Base-by-base conservation (phyloP, 1,140 invertebrate genomes). In the Adoxophyes honmai region DNA sequence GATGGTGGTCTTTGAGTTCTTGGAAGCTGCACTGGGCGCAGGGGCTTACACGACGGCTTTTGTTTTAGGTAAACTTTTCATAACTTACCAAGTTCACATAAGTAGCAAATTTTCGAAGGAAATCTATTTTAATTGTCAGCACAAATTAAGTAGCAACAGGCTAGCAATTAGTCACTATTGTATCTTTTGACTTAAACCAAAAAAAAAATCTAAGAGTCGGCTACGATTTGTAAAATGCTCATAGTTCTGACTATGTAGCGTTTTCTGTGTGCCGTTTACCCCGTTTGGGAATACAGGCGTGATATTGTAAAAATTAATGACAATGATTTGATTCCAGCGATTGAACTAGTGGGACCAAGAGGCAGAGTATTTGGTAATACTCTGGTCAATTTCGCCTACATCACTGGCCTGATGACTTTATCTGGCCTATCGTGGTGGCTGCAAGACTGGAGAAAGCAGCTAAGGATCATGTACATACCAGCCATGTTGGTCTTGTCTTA, bases 261-360 rank as follows among this genome's bases (percentile, higher is more conserved):
- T n/a, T n/a, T n/a, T n/a, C n/a, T n/a, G n/a, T n/a, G n/a, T n/a
- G n/a, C n/a, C n/a, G n/a, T n/a, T n/a, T n/a, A n/a, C n/a, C n/a
- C n/a, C n/a, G n/a, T n/a, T n/a, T n/a, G n/a, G n/a, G n/a, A n/a
- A n/a, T n/a, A n/a, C n/a, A n/a, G n/a, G n/a, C n/a, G n/a, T n/a
- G n/a, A n/a, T n/a, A n/a, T n/a, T n/a, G n/a, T n/a, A n/a, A n/a
- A n/a, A n/a, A n/a, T n/a, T n/a, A n/a, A n/a, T n/a, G n/a, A n/a
- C n/a, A n/a, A n/a, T n/a, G n/a, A n/a, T 33, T 33, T 37, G 0
- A 18, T 90, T 90, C 59, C 80, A 95, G 95, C 93, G 18, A 91
- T 96, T 75, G 96, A 97, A 76, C 89, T 95, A 61, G 93, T 96
- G 0, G 94, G 93, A 0, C 93, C 94, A 3, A 91, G 92, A 62